Conservation (phyloP, 2,797 vertebrate genomes). For the Acrossocheilus wenchowensis region DNA sequence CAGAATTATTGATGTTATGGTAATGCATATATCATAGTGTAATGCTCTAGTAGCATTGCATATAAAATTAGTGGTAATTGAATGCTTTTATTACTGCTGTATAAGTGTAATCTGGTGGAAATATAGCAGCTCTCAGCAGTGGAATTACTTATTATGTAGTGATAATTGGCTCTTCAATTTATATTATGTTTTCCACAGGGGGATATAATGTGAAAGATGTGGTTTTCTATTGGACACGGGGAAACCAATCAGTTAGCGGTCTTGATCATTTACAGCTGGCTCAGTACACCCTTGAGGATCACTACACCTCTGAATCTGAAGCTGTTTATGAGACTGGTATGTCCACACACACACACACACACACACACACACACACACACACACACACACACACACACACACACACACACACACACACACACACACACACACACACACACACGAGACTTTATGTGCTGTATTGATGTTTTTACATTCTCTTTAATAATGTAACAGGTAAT, state of each 20-base stretch:
- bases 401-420: background rate
- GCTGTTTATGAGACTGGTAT: conserved; percentile 91
- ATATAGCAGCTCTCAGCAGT: conserved; percentile 14
- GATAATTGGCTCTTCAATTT: conserved; percentile 41
- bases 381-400: conserved; percentile 6
- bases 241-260: conserved; percentile 90
- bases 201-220: conserved; percentile 93
- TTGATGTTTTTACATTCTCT: conserved; percentile 15
- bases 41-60: background rate
- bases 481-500: conserved; percentile 71
- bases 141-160: conserved; percentile 26
- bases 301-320: conserved; percentile 91
- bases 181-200: conserved; percentile 74
- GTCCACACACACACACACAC: background rate
- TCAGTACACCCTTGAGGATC: conserved; percentile 91
- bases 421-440: background rate
- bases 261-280: conserved; percentile 87
- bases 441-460: background rate
- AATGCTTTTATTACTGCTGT: conserved; percentile 13
- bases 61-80: conserved; percentile 9
- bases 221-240: conserved; percentile 92
- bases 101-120: conserved; percentile 2
- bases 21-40: conserved; percentile 21
- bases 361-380: conserved; percentile 21
- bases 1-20: conserved; percentile 7